phyloP scores from a whole-genome alignment of 2,113 vertebrate species.

The Myotis brandtii region DNA sequence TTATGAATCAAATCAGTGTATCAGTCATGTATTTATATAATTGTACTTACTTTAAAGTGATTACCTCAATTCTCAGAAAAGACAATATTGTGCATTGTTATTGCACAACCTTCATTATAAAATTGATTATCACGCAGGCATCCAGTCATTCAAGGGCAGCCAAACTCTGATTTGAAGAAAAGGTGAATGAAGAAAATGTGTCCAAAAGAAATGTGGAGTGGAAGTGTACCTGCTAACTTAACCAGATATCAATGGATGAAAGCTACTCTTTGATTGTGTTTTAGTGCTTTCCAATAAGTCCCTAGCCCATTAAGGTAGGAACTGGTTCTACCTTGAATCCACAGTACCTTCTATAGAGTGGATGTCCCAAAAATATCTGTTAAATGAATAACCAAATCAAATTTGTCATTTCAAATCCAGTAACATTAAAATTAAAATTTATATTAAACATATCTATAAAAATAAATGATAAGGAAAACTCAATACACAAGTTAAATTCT shows the following conservation, averaged over 20 bases:
- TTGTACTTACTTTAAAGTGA: constrained; percentile 45
- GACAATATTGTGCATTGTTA: constrained; percentile 10
- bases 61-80: constrained; percentile 45
- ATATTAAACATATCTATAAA: constrained; percentile 8
- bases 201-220: constrained; percentile 40
- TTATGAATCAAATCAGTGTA: not conserved
- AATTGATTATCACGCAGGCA: not conserved
- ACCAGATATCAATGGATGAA: not conserved
- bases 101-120: constrained; percentile 24
- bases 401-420: not conserved
- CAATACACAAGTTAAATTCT: not conserved
- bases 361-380: not conserved
- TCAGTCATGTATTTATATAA: not conserved
- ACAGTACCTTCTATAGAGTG: not conserved
- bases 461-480: not conserved
- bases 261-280: not conserved
- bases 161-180: not conserved
- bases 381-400: not conserved
- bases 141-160: constrained; percentile 1
- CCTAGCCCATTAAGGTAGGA: not conserved
- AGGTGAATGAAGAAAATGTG: not conserved
- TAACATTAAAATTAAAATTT: not conserved
- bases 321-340: not conserved
- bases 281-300: not conserved
- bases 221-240: not conserved